Evolutionary conservation across 2,888 invertebrate genomes (phyloP).

Genomic region (Andrena marginata): DNA sequence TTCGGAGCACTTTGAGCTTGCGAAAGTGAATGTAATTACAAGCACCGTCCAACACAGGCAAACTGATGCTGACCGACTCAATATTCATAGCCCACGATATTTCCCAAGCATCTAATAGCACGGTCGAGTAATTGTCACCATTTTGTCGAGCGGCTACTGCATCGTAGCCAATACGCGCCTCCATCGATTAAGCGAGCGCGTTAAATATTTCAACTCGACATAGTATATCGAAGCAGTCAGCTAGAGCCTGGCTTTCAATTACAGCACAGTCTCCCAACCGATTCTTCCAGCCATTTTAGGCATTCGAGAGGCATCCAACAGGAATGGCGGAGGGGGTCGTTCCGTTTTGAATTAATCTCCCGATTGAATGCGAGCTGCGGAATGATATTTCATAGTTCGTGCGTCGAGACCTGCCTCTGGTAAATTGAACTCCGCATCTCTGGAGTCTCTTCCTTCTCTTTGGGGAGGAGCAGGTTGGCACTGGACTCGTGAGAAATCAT

Average conservation of each 20-base stretch:
- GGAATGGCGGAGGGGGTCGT: conserved; percentile 14
- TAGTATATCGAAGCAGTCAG: not conserved
- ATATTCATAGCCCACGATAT: conserved; percentile 4
- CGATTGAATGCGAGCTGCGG: not conserved
- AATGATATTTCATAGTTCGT: conserved; percentile 11
- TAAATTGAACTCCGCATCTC: not conserved
- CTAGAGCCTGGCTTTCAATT: conserved; percentile 5
- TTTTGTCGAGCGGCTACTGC: not conserved
- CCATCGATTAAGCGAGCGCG: conserved; percentile 25
- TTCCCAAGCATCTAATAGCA: not conserved
- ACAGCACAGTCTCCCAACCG: conserved; percentile 15
- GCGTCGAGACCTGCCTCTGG: not conserved
- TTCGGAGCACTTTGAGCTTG: too few species aligned
- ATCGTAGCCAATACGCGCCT: conserved; percentile 23
- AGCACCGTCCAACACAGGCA: not conserved
- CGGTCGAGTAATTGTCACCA: conserved; percentile 8
- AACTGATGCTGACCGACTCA: not conserved
- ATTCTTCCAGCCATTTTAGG: conserved; percentile 17
- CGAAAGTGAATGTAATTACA: not conserved
- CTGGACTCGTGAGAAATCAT: too few species aligned
- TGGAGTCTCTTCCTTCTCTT: too few species aligned
- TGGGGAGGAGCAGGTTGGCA: too few species aligned
- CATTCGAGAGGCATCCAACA: conserved; percentile 20
- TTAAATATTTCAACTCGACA: conserved; percentile 11
- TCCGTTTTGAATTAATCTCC: not conserved